phyloP scores from a whole-genome alignment of 2,113 vertebrate genomes.

The Vireo altiloquus region DNA sequence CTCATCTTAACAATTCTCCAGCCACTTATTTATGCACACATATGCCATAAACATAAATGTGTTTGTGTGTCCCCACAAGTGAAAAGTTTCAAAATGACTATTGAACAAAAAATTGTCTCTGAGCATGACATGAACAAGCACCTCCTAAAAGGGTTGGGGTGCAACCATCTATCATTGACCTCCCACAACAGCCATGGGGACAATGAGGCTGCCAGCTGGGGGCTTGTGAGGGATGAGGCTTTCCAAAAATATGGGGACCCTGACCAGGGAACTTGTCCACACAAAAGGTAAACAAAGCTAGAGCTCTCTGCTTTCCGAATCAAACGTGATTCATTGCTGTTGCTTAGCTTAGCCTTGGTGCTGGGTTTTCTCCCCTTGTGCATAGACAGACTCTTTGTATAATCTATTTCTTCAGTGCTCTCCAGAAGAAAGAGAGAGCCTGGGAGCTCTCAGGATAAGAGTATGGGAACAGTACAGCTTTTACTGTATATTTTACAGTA shows the following conservation, averaged over 20 bases:
- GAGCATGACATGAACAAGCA: neutral
- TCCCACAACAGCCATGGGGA: slow-evolving; percentile 14
- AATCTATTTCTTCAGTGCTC: neutral
- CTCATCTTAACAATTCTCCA: neutral
- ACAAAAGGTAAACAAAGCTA: neutral
- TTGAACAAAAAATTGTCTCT: slow-evolving; percentile 51
- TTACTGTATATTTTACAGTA: neutral
- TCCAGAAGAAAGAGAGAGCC: neutral
- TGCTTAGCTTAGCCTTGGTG: neutral
- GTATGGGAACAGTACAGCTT: neutral
- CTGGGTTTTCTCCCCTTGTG: neutral
- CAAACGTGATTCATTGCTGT: neutral
- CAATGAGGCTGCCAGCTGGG: slow-evolving; percentile 24
- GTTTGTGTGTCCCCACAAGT: neutral
- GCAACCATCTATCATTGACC: slow-evolving; percentile 45
- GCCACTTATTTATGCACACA: neutral
- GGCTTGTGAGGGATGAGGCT: neutral
- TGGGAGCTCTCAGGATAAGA: neutral
- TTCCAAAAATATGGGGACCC: neutral
- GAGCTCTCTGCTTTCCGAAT: neutral
- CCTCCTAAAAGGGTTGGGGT: slow-evolving; percentile 25
- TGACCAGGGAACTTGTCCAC: neutral
- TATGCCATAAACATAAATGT: neutral
- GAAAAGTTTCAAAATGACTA: slow-evolving; percentile 15
- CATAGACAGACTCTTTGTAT: neutral